Evolutionary conservation across 2,113 vertebrate species (phyloP), one percentile per base, ranked within the genome.

Genomic region (Eulacestoma nigropectus): DNA sequence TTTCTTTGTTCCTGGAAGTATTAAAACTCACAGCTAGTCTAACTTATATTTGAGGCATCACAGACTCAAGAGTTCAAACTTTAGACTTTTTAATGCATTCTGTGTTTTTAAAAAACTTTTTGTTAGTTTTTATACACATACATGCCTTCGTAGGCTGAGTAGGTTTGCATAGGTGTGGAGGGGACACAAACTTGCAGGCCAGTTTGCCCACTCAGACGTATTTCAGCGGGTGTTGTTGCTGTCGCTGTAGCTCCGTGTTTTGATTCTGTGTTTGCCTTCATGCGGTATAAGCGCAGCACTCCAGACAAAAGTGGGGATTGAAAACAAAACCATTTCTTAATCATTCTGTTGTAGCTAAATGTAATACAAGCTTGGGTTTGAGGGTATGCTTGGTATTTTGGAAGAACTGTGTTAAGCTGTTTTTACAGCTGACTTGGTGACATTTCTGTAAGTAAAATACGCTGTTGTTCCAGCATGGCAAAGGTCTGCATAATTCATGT

Each of bases 401-500:
- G 63, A 93, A 62, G 87, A 86, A 69, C 41, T 77, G 78, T 76
- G 37, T 73, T 85, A 70, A 83, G 92, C 78, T 86, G 85, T 94
- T 95, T 86, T 88, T 92, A 37, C 92, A 95, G 93, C 93, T 84
- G 85, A 85, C 55, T 76, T 73, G 70, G 55, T 96, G 93, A 84
- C 68, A 55, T 94, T 94, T 91, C 85, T 94, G 59, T 67, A 67
- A 79, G 75, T 69, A 83, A 68, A 94, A 85, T 80, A 39, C 0
- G 19, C 78, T 69, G 85, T 68, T 96, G 85, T 93, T 94, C 67
- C 82, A 83, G 82, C 93, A 86, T 96, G 85, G 91, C 91, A 86
- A 86, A 96, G 91, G 85, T 94, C 93, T 96, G 91, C 67, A n/a
- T 93, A 87, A 88, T 84, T 95, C 91, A 86, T 77, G 84, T 80